A percentile compares a stretch with the other conserved stretches of the same genome.
phyloP scores from a whole-genome alignment of 2,113 vertebrate species.

The Sus scrofa region DNA sequence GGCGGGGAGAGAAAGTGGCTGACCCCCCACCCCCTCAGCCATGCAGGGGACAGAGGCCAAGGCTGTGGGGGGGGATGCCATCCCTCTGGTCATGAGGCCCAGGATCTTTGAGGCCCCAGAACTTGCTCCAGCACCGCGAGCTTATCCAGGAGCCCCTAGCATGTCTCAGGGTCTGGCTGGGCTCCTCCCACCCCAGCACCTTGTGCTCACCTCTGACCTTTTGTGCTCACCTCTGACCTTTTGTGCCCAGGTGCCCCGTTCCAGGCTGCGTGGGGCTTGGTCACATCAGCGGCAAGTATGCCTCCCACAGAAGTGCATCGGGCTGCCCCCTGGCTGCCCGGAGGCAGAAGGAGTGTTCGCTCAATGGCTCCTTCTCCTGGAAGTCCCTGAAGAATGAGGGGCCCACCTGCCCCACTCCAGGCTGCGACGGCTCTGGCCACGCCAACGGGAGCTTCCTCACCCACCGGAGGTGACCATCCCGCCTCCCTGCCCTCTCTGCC shows the following conservation, averaged over 20 bases:
- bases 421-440: constrained; percentile 97
- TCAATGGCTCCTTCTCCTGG: constrained; percentile 97
- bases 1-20: not conserved
- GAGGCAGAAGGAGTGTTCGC: constrained; percentile 96
- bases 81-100: not conserved
- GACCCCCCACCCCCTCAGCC: not conserved
- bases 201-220: constrained; percentile 40
- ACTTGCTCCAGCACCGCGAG: accelerated
- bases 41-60: accelerated
- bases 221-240: constrained; percentile 78
- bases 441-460: constrained; percentile 99
- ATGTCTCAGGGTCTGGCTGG: not conserved
- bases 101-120: too few relatives aligned
- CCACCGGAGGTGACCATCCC: constrained; percentile 93
- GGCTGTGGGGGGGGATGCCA: not conserved
- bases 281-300: constrained; percentile 98
- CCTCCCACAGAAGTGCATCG: constrained; percentile 98
- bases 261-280: constrained; percentile 98
- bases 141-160: not conserved
- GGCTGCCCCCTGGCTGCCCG: constrained; percentile 97
- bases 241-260: constrained; percentile 93
- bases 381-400: constrained; percentile 98
- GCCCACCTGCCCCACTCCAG: constrained; percentile 95
- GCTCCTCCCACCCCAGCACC: not conserved
- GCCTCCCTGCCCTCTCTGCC: accelerated